These are phyloP conservation scores for Aplocera efformata DNA, from an alignment of 2,888 invertebrate genomes.

Conservation along the genomic window DNA sequence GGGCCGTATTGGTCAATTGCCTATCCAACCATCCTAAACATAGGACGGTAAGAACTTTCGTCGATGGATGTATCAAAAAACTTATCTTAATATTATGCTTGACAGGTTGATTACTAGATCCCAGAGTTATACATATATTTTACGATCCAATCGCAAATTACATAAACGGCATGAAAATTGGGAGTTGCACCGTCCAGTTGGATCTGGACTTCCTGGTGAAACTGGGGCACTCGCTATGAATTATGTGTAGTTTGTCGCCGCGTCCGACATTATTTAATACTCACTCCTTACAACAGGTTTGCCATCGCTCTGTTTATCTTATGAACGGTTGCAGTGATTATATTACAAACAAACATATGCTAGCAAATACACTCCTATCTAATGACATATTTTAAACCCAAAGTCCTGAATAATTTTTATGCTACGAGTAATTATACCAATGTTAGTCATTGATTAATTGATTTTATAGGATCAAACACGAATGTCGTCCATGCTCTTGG, in stretches of 20 bases:
- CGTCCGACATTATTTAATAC: constrained; percentile 22
- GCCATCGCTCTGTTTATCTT: constrained; percentile 32
- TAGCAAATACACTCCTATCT: too few species aligned
- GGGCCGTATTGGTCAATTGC: too few species aligned
- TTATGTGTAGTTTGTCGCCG: constrained; percentile 29
- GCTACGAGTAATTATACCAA: too few species aligned
- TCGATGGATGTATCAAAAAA: background rate
- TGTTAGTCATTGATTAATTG: too few species aligned
- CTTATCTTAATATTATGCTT: background rate
- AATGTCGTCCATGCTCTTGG: too few species aligned
- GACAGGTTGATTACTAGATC: constrained; percentile 27
- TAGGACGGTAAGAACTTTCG: background rate
- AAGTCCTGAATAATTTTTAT: too few species aligned
- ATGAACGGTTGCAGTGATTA: background rate
- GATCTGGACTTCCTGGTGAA: constrained; percentile 39
- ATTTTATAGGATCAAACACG: too few species aligned
- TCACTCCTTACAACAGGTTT: constrained; percentile 23
- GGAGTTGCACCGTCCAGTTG: constrained; percentile 34
- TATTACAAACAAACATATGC: too few species aligned
- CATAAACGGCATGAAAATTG: constrained; percentile 41
- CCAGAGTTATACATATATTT: constrained; percentile 34
- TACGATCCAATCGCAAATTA: constrained; percentile 28
- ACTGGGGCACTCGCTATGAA: constrained; percentile 40
- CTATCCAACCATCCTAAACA: too few species aligned
- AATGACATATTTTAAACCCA: too few species aligned